These are phyloP conservation scores for Calidris pugnax DNA, from an alignment of 2,113 vertebrate genomes.

Conservation along the genomic window DNA sequence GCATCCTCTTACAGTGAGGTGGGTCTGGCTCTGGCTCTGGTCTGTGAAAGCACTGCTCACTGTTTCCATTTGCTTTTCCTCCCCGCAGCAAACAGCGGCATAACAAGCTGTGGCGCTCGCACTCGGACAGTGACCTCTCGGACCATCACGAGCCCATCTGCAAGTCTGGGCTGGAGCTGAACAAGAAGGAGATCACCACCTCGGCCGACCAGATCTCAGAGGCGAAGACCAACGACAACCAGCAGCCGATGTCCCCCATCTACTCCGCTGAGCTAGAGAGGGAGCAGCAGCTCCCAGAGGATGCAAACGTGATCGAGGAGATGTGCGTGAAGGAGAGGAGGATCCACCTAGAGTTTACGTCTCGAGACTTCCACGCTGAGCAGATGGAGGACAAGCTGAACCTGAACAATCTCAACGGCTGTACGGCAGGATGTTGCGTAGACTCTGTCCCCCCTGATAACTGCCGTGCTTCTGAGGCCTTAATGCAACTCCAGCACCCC, in stretches of 20 bases:
- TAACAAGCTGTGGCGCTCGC: conserved; percentile 97
- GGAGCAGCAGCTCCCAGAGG: conserved; percentile 64
- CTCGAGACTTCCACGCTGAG: conserved; percentile 70
- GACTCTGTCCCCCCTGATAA: conserved; percentile 72
- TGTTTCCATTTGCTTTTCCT: background rate
- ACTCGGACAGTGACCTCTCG: conserved; percentile 92
- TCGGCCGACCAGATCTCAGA: conserved; percentile 87
- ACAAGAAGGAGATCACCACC: conserved; percentile 81
- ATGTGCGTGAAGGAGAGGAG: conserved; percentile 66
- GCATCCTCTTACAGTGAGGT: background rate
- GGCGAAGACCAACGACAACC: conserved; percentile 74
- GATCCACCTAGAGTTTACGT: conserved; percentile 74
- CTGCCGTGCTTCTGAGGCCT: conserved; percentile 73
- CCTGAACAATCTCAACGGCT: conserved; percentile 81
- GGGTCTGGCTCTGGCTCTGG: background rate
- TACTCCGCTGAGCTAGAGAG: conserved; percentile 41
- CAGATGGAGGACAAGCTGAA: conserved; percentile 82
- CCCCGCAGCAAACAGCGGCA: conserved; percentile 91
- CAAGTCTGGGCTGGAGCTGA: conserved; percentile 83
- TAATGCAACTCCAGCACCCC: conserved; percentile 69
- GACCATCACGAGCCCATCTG: conserved; percentile 83
- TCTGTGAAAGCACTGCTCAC: background rate
- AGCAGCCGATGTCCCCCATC: conserved; percentile 61
- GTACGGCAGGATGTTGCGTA: conserved; percentile 69
- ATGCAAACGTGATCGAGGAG: conserved; percentile 16